A percentile compares a stretch with the other conserved stretches of the same genome.
These are phyloP conservation scores for Drosophila lacteicornis DNA, from an alignment of 1,140 invertebrate genomes.

Conservation along the genomic window DNA sequence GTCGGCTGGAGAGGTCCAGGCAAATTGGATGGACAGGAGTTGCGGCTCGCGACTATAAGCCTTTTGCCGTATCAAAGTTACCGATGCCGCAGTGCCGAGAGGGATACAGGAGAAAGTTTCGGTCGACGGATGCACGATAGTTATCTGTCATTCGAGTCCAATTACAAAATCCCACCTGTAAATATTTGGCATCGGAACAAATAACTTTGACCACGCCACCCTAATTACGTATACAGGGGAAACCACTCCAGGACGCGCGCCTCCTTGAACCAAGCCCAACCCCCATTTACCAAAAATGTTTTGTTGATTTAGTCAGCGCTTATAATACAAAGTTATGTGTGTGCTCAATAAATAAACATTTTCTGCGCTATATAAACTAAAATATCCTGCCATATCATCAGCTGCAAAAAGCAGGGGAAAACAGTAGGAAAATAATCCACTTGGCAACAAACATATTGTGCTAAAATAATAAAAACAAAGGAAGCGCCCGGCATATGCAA, in stretches of 20 bases:
- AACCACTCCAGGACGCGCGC: slow-evolving; percentile 10
- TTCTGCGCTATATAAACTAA: slow-evolving; percentile 69
- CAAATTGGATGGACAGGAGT: slow-evolving; percentile 44
- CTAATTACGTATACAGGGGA: slow-evolving; percentile 55
- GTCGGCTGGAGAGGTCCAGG: slow-evolving; percentile 3
- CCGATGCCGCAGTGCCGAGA: background rate
- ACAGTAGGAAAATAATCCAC: slow-evolving; percentile 50
- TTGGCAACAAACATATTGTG: slow-evolving; percentile 73
- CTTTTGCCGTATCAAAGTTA: slow-evolving; percentile 14
- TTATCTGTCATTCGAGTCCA: slow-evolving; percentile 44
- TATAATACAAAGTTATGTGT: slow-evolving; percentile 78
- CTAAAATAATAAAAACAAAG: slow-evolving; percentile 55
- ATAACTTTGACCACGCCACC: slow-evolving; percentile 56
- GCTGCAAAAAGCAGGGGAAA: slow-evolving; percentile 14
- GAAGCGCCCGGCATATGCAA: slow-evolving; percentile 36
- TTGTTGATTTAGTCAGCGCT: slow-evolving; percentile 70
- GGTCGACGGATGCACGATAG: slow-evolving; percentile 17
- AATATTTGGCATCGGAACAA: slow-evolving; percentile 59
- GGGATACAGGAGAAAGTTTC: slow-evolving; percentile 12
- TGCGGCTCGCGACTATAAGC: slow-evolving; percentile 24
- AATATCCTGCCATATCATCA: slow-evolving; percentile 58
- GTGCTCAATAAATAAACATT: slow-evolving; percentile 76
- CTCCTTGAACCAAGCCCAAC: background rate
- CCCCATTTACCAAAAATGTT: slow-evolving; percentile 55
- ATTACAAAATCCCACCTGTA: slow-evolving; percentile 52